These are phyloP conservation scores for Belgica antarctica DNA, from an alignment of 2,888 invertebrate species.

Conservation along the genomic window DNA sequence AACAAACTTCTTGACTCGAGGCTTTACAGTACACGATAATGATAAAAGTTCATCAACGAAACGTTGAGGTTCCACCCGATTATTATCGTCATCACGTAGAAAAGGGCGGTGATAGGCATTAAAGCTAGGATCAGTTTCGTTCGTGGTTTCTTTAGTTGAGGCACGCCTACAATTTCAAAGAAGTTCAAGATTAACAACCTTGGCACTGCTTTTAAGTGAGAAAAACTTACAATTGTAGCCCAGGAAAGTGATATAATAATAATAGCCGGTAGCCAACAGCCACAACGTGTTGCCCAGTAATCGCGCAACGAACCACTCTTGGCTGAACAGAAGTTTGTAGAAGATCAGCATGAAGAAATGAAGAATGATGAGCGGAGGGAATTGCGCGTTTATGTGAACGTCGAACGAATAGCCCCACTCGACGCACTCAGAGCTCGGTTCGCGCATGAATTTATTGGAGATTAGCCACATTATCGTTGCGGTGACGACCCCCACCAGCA, in stretches of 20 bases:
- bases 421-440: slow-evolving; percentile 55
- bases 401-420: slow-evolving; percentile 99
- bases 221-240: slow-evolving; percentile 87
- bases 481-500: slow-evolving; percentile 80
- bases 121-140: slow-evolving; percentile 82
- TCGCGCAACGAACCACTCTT: slow-evolving; percentile 73
- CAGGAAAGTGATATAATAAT: slow-evolving; percentile 94
- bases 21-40: slow-evolving; percentile 68
- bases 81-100: slow-evolving; percentile 74
- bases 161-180: slow-evolving; percentile 73
- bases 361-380: slow-evolving; percentile 90
- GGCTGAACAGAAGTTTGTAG: slow-evolving; percentile 74
- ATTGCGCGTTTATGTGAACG: slow-evolving; percentile 97
- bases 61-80: slow-evolving; percentile 82
- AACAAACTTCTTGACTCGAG: no score
- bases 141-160: slow-evolving; percentile 70
- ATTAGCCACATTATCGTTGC: slow-evolving; percentile 85
- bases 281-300: slow-evolving; percentile 91
- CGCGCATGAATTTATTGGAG: slow-evolving; percentile 53
- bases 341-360: slow-evolving; percentile 90
- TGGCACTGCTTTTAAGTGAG: not conserved
- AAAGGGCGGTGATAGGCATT: slow-evolving; percentile 71
- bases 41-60: slow-evolving; percentile 79
- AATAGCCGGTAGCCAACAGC: slow-evolving; percentile 86
- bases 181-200: not conserved